phyloP scores from a whole-genome alignment of 2,113 vertebrate genomes.

The Chaetorhynchus papuensis region DNA sequence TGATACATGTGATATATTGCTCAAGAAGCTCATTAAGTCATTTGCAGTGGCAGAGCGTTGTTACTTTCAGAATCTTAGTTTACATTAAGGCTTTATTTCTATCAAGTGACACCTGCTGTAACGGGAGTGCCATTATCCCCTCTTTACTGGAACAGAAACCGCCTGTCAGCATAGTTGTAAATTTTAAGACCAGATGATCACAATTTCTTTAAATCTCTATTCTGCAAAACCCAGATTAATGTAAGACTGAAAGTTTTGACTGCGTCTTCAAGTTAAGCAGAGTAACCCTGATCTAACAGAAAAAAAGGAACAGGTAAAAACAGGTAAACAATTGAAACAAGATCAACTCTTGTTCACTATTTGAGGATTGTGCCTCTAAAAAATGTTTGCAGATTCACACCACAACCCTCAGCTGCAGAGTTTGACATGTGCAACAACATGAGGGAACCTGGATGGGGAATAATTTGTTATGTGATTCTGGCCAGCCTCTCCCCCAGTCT shows the following conservation, averaged over 20 bases:
- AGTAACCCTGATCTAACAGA: background rate
- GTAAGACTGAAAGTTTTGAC: background rate
- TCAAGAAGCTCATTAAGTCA: background rate
- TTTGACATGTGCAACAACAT: background rate
- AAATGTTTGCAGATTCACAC: background rate
- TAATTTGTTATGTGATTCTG: background rate
- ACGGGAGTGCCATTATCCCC: background rate
- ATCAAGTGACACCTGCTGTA: background rate
- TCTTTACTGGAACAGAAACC: background rate
- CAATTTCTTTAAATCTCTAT: background rate
- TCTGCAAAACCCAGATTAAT: background rate
- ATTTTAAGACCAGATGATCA: background rate
- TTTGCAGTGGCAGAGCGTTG: background rate
- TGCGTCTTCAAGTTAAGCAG: background rate
- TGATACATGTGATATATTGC: background rate
- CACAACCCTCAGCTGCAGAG: background rate
- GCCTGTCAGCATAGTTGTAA: background rate
- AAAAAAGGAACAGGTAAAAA: background rate
- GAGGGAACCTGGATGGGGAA: background rate
- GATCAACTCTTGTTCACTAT: background rate
- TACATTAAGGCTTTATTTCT: background rate
- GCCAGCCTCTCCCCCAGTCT: background rate
- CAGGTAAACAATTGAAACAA: background rate
- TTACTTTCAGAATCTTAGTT: background rate
- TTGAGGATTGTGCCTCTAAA: background rate